phyloP scores from a whole-genome alignment of 2,888 invertebrate genomes.

The Brachynemurus nebulosus region DNA sequence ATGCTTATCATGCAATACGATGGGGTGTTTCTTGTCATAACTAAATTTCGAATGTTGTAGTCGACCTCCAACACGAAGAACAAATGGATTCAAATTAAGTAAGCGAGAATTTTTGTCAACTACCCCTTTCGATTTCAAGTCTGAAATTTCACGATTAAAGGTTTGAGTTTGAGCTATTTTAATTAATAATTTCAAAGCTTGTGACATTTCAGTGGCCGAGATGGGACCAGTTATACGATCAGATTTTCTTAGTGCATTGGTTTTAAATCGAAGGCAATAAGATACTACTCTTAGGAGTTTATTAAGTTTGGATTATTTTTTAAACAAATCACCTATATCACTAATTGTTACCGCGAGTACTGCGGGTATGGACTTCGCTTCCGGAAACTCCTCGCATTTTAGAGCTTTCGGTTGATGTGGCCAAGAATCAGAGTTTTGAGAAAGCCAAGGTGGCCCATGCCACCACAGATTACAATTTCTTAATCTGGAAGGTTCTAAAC shows the following conservation, averaged over 20 bases:
- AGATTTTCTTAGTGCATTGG: neutral
- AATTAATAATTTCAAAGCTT: neutral
- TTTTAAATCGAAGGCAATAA: conserved; percentile 7
- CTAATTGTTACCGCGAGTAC: neutral
- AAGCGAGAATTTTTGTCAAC: conserved; percentile 5
- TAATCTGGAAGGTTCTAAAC: neutral
- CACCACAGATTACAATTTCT: neutral
- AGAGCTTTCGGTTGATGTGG: neutral
- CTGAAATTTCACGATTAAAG: conserved; percentile 3
- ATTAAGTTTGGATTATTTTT: conserved; percentile 1
- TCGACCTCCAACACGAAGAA: conserved; percentile 13
- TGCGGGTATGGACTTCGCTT: neutral
- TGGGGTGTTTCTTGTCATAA: conserved; percentile 14
- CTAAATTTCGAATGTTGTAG: conserved; percentile 8
- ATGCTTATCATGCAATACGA: conserved; percentile 11
- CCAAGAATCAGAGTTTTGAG: neutral
- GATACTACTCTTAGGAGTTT: conserved; percentile 3
- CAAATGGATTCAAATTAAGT: conserved; percentile 10
- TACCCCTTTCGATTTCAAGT: neutral
- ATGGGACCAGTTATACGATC: neutral
- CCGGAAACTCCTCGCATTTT: no score
- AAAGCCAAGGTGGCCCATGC: neutral
- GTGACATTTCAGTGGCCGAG: neutral
- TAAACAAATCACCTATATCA: neutral
- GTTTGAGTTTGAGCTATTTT: conserved; percentile 6